Evolutionary conservation across 2,888 invertebrate species (phyloP).

Genomic region (Diploptera punctata): DNA sequence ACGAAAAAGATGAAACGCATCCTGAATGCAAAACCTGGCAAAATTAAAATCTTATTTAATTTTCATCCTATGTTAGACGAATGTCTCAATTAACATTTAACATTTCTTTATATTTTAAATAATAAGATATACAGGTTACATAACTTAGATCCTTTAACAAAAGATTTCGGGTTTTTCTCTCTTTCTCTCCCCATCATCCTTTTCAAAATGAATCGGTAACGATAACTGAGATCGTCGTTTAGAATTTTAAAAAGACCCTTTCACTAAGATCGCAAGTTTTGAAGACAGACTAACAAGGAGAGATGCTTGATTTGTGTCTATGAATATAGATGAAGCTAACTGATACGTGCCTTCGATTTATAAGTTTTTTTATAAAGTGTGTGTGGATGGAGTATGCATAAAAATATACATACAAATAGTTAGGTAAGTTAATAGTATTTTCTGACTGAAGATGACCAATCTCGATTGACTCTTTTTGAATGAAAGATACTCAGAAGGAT

Average conservation of each 20-base stretch:
- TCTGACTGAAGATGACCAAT: no score
- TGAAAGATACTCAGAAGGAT: no score
- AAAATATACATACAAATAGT: no score
- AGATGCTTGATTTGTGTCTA: slow-evolving; percentile 10
- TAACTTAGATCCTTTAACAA: background rate
- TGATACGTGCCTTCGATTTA: background rate
- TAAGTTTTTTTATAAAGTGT: no score
- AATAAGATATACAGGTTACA: background rate
- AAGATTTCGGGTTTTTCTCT: no score
- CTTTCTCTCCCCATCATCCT: no score
- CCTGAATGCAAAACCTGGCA: background rate
- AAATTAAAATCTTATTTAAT: background rate
- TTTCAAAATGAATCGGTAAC: background rate
- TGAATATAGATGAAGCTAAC: background rate
- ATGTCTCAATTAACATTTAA: slow-evolving; percentile 20
- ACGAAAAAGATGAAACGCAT: background rate
- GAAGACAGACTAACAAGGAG: background rate
- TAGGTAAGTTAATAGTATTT: no score
- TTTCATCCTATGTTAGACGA: background rate
- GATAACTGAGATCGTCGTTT: background rate
- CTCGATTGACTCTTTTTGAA: no score
- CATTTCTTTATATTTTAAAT: slow-evolving; percentile 17
- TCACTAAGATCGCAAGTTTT: background rate
- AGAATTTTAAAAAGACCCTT: slow-evolving; percentile 9
- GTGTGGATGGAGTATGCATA: no score